Conservation (phyloP, 2,888 invertebrate genomes). For the Agrochola litura region DNA sequence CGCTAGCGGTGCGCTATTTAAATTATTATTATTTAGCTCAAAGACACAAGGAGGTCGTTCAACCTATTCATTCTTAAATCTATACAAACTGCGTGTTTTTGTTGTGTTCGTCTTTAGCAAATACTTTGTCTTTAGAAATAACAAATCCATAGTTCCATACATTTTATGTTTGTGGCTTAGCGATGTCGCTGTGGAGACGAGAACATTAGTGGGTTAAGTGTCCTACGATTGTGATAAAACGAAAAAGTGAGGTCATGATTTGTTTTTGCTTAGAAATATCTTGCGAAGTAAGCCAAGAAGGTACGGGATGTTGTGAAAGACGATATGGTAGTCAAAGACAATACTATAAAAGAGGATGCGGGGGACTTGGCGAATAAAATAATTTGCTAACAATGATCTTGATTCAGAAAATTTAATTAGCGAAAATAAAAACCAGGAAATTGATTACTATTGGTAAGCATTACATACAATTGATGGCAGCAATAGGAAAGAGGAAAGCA, state of each 20-base stretch:
- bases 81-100: slow-evolving; percentile 39
- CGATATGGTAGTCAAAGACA: slow-evolving; percentile 2
- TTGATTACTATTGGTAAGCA: neutral
- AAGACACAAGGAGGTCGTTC: slow-evolving; percentile 72
- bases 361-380: neutral
- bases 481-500: neutral
- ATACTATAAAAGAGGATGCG: neutral
- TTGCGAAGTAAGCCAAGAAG: slow-evolving; percentile 18
- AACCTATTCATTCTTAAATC: slow-evolving; percentile 76
- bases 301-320: slow-evolving; percentile 9
- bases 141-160: slow-evolving; percentile 8
- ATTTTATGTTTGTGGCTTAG: slow-evolving; percentile 42
- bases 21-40: slow-evolving; percentile 69
- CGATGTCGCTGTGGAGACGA: slow-evolving; percentile 5
- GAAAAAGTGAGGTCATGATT: slow-evolving; percentile 41
- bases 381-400: neutral
- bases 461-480: neutral
- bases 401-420: neutral
- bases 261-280: slow-evolving; percentile 22
- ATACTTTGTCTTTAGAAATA: slow-evolving; percentile 47
- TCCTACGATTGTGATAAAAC: slow-evolving; percentile 13
- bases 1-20: slow-evolving; percentile 59
- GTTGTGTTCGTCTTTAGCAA: slow-evolving; percentile 34
- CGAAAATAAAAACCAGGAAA: neutral
- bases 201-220: slow-evolving; percentile 42